Evolutionary conservation across 2,113 vertebrate genomes (phyloP).

Genomic region (Rafetus swinhoei): DNA sequence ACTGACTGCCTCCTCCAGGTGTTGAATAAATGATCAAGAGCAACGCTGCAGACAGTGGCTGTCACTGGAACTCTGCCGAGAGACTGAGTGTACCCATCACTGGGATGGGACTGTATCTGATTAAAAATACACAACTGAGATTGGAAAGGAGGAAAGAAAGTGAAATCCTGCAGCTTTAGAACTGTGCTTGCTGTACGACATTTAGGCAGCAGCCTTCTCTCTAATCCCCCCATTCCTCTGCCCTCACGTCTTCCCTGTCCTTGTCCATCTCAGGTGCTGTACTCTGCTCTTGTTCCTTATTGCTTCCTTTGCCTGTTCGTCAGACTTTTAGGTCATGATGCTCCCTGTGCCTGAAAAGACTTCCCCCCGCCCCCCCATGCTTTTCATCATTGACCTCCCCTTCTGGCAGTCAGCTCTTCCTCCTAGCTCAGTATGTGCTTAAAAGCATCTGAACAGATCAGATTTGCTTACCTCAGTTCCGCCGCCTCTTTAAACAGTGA

Average conservation of each 20-base stretch:
- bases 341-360: background rate
- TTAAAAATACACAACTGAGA: background rate
- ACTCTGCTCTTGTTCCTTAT: too few species aligned
- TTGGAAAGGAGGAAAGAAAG: background rate
- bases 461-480: background rate
- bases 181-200: background rate
- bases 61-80: background rate
- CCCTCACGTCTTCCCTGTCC: background rate
- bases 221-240: background rate
- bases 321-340: background rate
- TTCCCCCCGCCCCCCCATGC: background rate
- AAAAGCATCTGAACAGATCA: background rate
- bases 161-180: background rate
- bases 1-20: background rate
- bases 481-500: background rate
- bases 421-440: background rate
- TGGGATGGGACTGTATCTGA: background rate
- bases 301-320: background rate
- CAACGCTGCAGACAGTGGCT: background rate
- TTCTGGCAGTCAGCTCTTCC: background rate
- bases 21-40: background rate
- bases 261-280: background rate
- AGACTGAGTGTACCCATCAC: background rate
- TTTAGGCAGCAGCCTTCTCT: background rate
- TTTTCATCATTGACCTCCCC: background rate